Base-by-base conservation (phyloP, 2,888 invertebrate genomes). In the Drosophila recens region DNA sequence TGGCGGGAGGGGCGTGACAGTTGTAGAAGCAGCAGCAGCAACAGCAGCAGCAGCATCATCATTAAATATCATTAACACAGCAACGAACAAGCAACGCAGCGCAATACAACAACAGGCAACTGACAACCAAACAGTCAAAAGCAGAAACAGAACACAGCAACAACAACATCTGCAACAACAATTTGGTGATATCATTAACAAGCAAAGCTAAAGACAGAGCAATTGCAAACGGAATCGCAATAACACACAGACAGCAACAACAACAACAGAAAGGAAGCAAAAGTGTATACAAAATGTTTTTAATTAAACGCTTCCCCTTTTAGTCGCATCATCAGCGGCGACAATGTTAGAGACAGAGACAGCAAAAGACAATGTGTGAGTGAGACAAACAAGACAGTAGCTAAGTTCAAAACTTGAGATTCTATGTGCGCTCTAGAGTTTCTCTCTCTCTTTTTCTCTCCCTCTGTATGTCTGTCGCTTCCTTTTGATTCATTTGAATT, bases 271-370 rank as follows among this genome's bases (percentile, higher is more conserved):
- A 77, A 79, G 90, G 88, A 79, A 85, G 82, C 78, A 85, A 82
- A 87, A 88, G 87, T 86, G 88, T 82, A 75, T 90, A 83, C 83
- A 90, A 90, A 90, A 90, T 90, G 90, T 90, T 90, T 90, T 90
- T 90, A 90, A 90, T 90, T 90, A 90, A 90, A 88, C 87, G 87
- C 79, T 90, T 88, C 80, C 87, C 83, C 82, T 69, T 66, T 66
- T 23, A 36, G 38, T 63, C 62, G 54, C 67, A 73, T 69, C 59
- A 63, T 51, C 65, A 54, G 51, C 59, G 48, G 53, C 75, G 66
- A 75, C 80, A 79, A 79, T 75, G 76, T 69, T 61, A 74, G 59
- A 65, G 67, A 77, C 27, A 40, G 67, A 49, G 62, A 56, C 15
- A 58, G 65, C n/a, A 20, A 38, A 36, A 30, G 40, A 17, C 13